Conservation (phyloP, 2,113 vertebrate species). For the Seriola quinqueradiata region DNA sequence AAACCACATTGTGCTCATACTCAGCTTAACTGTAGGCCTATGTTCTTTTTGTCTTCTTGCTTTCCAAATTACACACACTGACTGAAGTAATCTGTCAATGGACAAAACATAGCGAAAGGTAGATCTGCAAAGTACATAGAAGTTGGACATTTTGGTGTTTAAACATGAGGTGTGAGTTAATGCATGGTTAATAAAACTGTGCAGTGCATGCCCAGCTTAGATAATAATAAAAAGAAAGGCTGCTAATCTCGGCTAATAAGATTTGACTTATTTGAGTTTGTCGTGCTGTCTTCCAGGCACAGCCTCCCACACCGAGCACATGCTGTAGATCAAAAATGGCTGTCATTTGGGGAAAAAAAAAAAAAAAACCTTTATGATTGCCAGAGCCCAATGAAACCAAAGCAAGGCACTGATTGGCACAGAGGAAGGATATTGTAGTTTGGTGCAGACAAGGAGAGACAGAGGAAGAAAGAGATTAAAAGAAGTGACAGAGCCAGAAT, state of each 20-base stretch:
- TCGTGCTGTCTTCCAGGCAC: slow-evolving; percentile 1
- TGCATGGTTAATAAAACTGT: not conserved
- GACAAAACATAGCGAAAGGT: too few relatives aligned
- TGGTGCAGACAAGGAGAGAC: not conserved
- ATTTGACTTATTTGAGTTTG: slow-evolving; percentile 5
- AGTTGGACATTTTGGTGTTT: not conserved
- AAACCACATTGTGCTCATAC: not conserved
- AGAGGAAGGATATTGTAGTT: slow-evolving; percentile 13
- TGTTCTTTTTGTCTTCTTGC: not conserved
- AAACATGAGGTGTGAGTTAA: not conserved
- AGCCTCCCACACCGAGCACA: slow-evolving; percentile 13
- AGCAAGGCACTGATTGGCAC: not conserved
- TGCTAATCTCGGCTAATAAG: not conserved
- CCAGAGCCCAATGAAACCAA: not conserved
- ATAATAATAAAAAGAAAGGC: not conserved
- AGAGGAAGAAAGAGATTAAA: slow-evolving; percentile 6
- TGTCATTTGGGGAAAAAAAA: not conserved
- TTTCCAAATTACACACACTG: too few relatives aligned
- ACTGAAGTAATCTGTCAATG: too few relatives aligned
- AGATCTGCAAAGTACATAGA: too few relatives aligned
- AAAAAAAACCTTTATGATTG: slow-evolving; percentile 7
- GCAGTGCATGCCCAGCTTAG: not conserved
- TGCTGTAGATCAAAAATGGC: slow-evolving; percentile 11
- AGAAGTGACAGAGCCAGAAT: slow-evolving; percentile 15
- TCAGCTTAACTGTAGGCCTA: too few relatives aligned